Evolutionary conservation across 2,797 vertebrate genomes (phyloP).

Genomic region (Pseudochromis fuscus): DNA sequence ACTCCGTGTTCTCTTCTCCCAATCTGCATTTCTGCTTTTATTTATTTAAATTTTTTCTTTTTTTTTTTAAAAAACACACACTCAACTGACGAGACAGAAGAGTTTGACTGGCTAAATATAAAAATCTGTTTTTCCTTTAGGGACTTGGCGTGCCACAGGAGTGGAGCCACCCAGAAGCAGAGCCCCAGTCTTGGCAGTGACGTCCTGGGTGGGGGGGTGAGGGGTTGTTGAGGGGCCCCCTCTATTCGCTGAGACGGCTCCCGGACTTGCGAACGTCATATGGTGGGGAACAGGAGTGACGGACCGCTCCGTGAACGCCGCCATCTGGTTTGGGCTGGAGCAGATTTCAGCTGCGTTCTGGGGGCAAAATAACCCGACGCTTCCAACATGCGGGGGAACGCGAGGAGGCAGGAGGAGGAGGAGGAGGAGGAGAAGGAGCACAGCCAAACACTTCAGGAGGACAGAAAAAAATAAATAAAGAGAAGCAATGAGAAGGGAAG

Average conservation of each 20-base stretch:
- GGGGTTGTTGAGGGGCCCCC: conserved; percentile 28
- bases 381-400: conserved; percentile 82
- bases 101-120: conserved; percentile 68
- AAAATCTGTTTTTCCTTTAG: conserved; percentile 67
- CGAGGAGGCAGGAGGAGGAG: too few relatives aligned
- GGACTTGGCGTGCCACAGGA: conserved; percentile 79
- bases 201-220: conserved; percentile 31
- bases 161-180: conserved; percentile 81
- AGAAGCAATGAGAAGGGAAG: not conserved
- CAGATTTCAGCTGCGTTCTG: conserved; percentile 86
- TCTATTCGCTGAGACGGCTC: conserved; percentile 70
- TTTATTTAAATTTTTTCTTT: too few relatives aligned
- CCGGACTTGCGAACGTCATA: conserved; percentile 86
- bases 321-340: conserved; percentile 88
- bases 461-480: conserved; percentile 20
- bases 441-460: conserved; percentile 63
- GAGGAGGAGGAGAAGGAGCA: conserved; percentile 32
- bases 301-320: conserved; percentile 80
- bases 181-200: conserved; percentile 81
- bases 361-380: conserved; percentile 84
- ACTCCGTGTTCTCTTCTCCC: conserved; percentile 53
- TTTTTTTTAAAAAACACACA: too few relatives aligned
- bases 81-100: conserved; percentile 42
- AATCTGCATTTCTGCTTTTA: conserved; percentile 34
- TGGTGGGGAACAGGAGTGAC: conserved; percentile 85